Evolutionary conservation across 2,888 invertebrate genomes (phyloP).

Genomic region (Encarsia formosa): DNA sequence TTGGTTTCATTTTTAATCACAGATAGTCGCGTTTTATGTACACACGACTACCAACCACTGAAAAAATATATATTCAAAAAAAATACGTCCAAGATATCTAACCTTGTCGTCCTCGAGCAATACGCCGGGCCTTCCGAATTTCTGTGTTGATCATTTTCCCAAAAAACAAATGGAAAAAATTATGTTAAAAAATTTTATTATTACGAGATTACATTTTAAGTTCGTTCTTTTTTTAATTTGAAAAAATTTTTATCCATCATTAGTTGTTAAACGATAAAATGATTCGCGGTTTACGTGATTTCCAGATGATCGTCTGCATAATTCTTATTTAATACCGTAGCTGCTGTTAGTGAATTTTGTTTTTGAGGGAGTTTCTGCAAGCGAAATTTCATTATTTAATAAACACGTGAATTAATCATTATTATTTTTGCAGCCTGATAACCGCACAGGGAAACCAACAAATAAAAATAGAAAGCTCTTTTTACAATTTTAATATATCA

Average conservation of each 20-base stretch:
- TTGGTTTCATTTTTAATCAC: conserved; percentile 30
- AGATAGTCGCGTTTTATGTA: conserved; percentile 5
- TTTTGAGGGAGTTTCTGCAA: conserved; percentile 23
- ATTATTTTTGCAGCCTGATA: not conserved
- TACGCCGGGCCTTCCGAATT: conserved; percentile 74
- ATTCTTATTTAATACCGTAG: too few species aligned
- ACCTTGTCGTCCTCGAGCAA: conserved; percentile 69
- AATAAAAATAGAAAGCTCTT: conserved; percentile 6
- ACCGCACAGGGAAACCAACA: conserved; percentile 4
- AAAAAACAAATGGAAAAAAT: conserved; percentile 33
- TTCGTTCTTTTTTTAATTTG: not conserved
- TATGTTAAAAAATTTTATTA: conserved; percentile 14
- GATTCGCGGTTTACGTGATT: not conserved
- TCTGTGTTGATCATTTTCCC: conserved; percentile 59
- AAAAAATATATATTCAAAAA: not conserved
- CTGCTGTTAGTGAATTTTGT: conserved; percentile 19
- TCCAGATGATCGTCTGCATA: too few species aligned
- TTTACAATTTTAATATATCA: not conserved
- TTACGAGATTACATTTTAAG: not conserved
- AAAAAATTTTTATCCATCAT: not conserved
- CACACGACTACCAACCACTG: not conserved
- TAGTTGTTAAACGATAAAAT: not conserved
- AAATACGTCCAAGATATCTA: conserved; percentile 48
- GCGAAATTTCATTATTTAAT: conserved; percentile 14
- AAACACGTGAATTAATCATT: conserved; percentile 11